A percentile compares a stretch with the other conserved stretches of the same genome.
phyloP scores from a whole-genome alignment of 1,140 invertebrate species.

The Globodera rostochiensis region DNA sequence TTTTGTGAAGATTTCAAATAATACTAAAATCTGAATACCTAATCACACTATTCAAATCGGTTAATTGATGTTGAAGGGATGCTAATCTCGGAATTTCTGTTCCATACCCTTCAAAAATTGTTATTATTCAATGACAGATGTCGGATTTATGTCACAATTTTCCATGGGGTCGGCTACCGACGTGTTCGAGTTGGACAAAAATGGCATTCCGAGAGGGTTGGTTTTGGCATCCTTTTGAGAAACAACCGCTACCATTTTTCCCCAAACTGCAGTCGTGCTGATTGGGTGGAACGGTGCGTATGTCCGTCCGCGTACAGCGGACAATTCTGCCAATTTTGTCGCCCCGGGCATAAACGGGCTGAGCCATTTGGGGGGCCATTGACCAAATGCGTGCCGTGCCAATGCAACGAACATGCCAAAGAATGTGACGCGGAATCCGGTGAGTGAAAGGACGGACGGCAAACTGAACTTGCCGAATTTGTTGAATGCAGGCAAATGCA shows the following conservation, averaged over 20 bases:
- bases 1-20: no score
- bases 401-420: constrained; percentile 91
- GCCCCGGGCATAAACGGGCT: constrained; percentile 85
- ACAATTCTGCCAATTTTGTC: constrained; percentile 95
- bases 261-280: constrained; percentile 72
- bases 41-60: no score
- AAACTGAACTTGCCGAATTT: neutral
- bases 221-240: no score
- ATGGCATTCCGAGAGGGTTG: no score
- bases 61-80: no score
- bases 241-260: no score
- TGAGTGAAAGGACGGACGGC: constrained; percentile 62
- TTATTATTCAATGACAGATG: constrained; percentile 36
- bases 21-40: no score
- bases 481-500: constrained; percentile 32
- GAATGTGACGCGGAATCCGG: constrained; percentile 92
- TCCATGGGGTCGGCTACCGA: constrained; percentile 47
- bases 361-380: constrained; percentile 86
- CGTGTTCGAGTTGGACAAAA: neutral
- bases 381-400: constrained; percentile 87
- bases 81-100: no score
- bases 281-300: constrained; percentile 89
- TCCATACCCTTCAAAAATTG: constrained; percentile 22
- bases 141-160: constrained; percentile 51
- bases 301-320: constrained; percentile 86